Evolutionary conservation across 1,140 invertebrate species (phyloP), one percentile per base, ranked within the genome.

Genomic region (Helicoverpa armigera): DNA sequence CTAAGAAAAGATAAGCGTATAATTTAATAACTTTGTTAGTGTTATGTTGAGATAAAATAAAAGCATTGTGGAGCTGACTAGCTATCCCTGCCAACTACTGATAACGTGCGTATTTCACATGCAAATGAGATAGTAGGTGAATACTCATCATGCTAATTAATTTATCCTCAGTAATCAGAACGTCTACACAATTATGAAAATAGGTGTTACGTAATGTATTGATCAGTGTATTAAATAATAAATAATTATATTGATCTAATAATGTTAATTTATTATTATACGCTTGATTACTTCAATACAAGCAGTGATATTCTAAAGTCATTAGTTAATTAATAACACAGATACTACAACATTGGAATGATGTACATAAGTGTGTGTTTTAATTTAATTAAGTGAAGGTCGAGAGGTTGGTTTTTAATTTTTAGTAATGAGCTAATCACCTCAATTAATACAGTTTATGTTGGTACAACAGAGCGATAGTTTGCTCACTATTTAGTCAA

Each of bases 1-100:
- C 69, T 29, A 72, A 53, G 69, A 72, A 72, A 51, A 54, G 69
- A 72, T 72, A 72, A 72, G 69, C 65, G 65, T 31, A 72, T 54
- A 72, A 72, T 72, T 72, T 53, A 54, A 72, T 72, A 29, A 72
- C 23, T 53, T 72, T 54, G 23, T 72, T 70, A 23, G 60, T 63
- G 13, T 63, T 63, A 31, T 63, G 13, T 63, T 72, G 18, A 53
- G 69, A 72, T 54, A 51, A 70, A 51, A 70, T 35, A 67, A 70
- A 70, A 51, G 50, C 23, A 72, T 31, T 53, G 69, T 54, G 23
- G 18, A 29, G 69, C 23, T 31, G 48, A 54, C 50, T 12, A 67
- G 31, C 63, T 70, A 53, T 29, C 29, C 10, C 69, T 72, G 7
- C 69, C 50, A 54, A 72, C 50, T 63, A 63, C 29, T 29, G 50